A percentile compares a stretch with the other conserved stretches of the same genome.
Evolutionary conservation across 2,797 vertebrate genomes (phyloP).

Genomic region (Sebastes glaucus): DNA sequence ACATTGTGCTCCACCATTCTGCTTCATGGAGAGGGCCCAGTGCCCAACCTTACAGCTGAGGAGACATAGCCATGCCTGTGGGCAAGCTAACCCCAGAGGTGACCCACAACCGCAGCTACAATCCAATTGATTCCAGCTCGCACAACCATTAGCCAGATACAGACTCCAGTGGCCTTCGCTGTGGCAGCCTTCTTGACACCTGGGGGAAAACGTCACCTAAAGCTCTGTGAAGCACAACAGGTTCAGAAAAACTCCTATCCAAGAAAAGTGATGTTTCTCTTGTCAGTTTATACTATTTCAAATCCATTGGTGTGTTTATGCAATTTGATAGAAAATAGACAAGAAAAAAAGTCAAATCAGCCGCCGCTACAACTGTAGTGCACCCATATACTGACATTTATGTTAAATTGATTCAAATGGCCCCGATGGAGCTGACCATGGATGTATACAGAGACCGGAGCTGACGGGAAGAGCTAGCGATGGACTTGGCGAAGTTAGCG

Average conservation of each 20-base stretch:
- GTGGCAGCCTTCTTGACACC: constrained; percentile 39
- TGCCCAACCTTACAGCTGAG: constrained; percentile 68
- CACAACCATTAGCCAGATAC: constrained; percentile 40
- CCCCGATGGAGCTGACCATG: no score
- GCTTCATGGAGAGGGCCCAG: constrained; percentile 59
- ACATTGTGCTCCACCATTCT: constrained; percentile 61
- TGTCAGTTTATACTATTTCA: not conserved
- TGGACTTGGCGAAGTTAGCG: no score
- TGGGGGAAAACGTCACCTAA: constrained; percentile 46
- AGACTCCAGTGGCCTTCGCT: constrained; percentile 39
- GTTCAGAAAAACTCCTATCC: not conserved
- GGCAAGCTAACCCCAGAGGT: constrained; percentile 62
- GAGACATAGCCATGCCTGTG: constrained; percentile 58
- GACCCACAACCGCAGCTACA: constrained; percentile 45
- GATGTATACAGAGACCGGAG: no score
- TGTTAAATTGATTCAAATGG: no score
- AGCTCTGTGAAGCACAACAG: constrained; percentile 8
- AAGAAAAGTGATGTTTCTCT: constrained; percentile 1
- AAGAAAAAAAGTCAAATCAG: no score
- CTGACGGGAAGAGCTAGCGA: no score
- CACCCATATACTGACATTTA: no score
- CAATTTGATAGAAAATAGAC: not conserved
- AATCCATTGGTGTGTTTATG: not conserved
- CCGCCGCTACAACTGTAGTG: no score
- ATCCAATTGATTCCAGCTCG: constrained; percentile 56